phyloP scores from a whole-genome alignment of 2,113 vertebrate genomes.

The Meleagris gallopavo region DNA sequence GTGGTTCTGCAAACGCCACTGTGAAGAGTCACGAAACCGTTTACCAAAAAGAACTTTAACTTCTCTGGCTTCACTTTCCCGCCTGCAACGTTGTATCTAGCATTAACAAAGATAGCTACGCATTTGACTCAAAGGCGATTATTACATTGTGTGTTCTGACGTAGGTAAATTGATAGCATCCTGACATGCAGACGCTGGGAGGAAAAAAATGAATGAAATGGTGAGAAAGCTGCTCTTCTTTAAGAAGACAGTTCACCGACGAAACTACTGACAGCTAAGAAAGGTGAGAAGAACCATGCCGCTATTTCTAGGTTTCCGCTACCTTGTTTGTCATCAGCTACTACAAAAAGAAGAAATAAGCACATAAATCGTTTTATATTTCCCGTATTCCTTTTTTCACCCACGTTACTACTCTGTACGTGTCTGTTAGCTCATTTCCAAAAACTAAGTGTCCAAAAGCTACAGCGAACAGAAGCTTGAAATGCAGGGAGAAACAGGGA shows the following conservation, averaged over 20 bases:
- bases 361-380: neutral
- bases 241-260: neutral
- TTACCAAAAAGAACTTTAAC: neutral
- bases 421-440: rapidly evolving
- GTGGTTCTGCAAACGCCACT: neutral
- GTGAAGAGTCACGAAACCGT: neutral
- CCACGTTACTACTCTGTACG: neutral
- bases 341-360: neutral
- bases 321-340: neutral
- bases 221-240: neutral
- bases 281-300: neutral
- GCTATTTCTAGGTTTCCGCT: neutral
- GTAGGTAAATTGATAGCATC: neutral
- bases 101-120: neutral
- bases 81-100: neutral
- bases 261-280: neutral
- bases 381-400: neutral
- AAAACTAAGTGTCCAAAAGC: neutral
- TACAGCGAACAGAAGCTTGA: neutral
- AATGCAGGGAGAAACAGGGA: neutral
- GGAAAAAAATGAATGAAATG: neutral
- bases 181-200: neutral
- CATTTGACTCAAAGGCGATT: neutral
- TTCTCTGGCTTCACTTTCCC: neutral
- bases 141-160: neutral